These are phyloP conservation scores for Trichogramma dendrolimi DNA, from an alignment of 2,888 invertebrate species.

Conservation along the genomic window DNA sequence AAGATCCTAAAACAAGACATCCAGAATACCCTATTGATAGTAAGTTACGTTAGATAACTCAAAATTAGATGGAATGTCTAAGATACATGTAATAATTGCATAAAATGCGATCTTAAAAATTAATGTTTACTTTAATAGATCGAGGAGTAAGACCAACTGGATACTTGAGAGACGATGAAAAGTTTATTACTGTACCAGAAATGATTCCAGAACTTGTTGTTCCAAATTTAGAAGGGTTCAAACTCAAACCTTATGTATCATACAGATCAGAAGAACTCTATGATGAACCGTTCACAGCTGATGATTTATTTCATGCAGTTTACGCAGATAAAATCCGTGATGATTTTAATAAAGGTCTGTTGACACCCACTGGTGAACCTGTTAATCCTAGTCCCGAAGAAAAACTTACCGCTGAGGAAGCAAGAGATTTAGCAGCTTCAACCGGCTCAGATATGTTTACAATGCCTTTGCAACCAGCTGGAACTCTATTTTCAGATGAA, in stretches of 20 bases:
- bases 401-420: slow-evolving; percentile 67
- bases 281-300: slow-evolving; percentile 77
- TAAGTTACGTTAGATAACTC: slow-evolving; percentile 42
- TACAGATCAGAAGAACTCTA: slow-evolving; percentile 73
- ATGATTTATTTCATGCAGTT: slow-evolving; percentile 76
- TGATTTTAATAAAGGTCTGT: slow-evolving; percentile 69
- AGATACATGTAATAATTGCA: not conserved
- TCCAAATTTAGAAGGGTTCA: slow-evolving; percentile 78
- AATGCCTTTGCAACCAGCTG: slow-evolving; percentile 4
- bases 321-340: slow-evolving; percentile 75
- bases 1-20: slow-evolving; percentile 36
- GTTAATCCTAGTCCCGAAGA: slow-evolving; percentile 71
- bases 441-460: slow-evolving; percentile 79
- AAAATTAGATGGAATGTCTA: not conserved
- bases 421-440: slow-evolving; percentile 64
- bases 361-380: slow-evolving; percentile 67
- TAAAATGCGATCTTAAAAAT: slow-evolving; percentile 3
- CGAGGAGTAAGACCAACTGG: slow-evolving; percentile 70
- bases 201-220: slow-evolving; percentile 90
- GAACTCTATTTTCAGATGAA: slow-evolving; percentile 15
- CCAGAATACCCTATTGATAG: slow-evolving; percentile 67
- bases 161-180: slow-evolving; percentile 52
- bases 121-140: slow-evolving; percentile 45
- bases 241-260: slow-evolving; percentile 91
- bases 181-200: slow-evolving; percentile 68